Conservation (phyloP, 2,797 vertebrate genomes). For the Acomys russatus region DNA sequence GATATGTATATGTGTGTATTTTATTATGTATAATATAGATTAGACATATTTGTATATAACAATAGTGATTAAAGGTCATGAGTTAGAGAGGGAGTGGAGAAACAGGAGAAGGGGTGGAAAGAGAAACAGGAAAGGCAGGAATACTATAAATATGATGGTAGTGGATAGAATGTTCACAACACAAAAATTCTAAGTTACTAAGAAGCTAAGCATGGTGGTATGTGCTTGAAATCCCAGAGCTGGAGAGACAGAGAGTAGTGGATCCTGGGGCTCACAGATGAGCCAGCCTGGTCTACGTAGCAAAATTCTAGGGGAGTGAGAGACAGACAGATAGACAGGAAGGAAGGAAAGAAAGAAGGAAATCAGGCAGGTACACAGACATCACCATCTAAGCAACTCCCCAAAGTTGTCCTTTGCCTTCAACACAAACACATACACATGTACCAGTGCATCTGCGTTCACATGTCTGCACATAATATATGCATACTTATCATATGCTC, state of each 20-base stretch:
- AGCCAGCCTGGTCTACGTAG: neutral
- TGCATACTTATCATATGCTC: neutral
- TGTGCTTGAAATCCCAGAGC: too few relatives aligned
- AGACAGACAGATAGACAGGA: neutral
- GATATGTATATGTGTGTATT: neutral
- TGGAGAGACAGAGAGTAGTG: neutral
- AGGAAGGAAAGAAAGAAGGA: neutral
- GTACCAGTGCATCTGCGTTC: neutral
- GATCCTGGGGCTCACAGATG: neutral
- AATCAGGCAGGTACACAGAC: neutral
- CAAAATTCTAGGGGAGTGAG: neutral
- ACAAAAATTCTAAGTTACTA: neutral
- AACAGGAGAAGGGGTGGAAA: neutral
- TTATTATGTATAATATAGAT: neutral
- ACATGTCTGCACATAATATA: too few relatives aligned
- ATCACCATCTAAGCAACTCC: neutral
- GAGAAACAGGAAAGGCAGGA: neutral
- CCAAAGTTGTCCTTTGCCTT: neutral
- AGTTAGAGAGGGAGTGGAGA: neutral
- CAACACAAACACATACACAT: neutral
- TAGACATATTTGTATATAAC: neutral
- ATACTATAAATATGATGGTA: neutral
- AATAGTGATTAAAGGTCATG: neutral
- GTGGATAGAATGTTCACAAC: neutral
- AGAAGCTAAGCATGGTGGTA: neutral